These are phyloP conservation scores for Hylia prasina DNA, from an alignment of 2,113 vertebrate genomes.

Conservation along the genomic window DNA sequence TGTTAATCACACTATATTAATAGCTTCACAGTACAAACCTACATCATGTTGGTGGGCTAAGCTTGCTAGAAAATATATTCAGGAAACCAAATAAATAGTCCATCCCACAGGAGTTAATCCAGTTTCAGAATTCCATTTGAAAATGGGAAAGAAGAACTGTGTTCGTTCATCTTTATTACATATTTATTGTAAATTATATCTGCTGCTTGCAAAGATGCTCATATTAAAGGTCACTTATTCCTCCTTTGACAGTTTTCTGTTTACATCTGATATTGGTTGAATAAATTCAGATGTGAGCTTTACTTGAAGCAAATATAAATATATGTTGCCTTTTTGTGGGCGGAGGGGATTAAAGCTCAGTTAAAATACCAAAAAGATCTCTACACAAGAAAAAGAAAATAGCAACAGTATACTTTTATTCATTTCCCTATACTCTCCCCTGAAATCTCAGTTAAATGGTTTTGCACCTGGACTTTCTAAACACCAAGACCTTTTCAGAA, in stretches of 20 bases:
- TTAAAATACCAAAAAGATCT: neutral
- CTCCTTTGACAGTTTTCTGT: neutral
- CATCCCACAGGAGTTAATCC: neutral
- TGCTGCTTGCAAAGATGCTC: neutral
- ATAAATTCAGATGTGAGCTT: neutral
- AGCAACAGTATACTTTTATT: neutral
- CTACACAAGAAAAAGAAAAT: neutral
- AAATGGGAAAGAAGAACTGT: neutral
- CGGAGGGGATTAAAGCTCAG: neutral
- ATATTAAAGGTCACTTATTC: neutral
- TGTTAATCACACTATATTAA: neutral
- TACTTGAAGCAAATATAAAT: neutral
- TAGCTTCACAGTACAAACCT: neutral
- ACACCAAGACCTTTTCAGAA: neutral
- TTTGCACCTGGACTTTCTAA: slow-evolving; percentile 7
- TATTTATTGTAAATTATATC: neutral
- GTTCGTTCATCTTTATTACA: neutral
- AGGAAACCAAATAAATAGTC: neutral
- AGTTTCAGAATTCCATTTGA: neutral
- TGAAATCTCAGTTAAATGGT: neutral
- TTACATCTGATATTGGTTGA: neutral
- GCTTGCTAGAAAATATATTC: neutral
- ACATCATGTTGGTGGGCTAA: neutral
- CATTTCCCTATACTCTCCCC: neutral
- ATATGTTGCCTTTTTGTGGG: neutral